Conservation (phyloP, 37 sponge, comb jelly and placozoan genomes). For the Bolinopsis microptera region DNA sequence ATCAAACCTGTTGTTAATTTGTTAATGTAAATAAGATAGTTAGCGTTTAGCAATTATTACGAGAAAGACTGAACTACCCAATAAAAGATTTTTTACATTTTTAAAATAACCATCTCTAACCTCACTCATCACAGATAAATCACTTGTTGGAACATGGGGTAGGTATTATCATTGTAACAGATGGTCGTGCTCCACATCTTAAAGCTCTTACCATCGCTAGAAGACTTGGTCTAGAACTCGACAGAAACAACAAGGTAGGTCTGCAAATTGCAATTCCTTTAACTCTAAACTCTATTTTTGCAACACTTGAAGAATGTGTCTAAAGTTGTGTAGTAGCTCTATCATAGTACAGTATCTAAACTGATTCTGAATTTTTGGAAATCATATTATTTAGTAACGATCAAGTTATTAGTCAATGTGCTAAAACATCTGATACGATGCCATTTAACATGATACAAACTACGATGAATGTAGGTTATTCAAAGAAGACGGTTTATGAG, state of each 20-base stretch:
- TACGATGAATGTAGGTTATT: neutral
- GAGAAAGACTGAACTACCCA: too few relatives aligned
- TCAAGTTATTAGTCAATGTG: too few relatives aligned
- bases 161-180: conserved; percentile 35
- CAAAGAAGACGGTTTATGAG: conserved; percentile 43
- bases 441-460: conserved; percentile 17
- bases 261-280: neutral
- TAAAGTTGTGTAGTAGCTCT: neutral
- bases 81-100: too few relatives aligned
- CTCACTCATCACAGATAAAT: conserved; percentile 61
- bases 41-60: too few relatives aligned
- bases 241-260: conserved; percentile 36
- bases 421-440: too few relatives aligned
- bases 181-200: conserved; percentile 52
- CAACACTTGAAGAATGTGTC: too few relatives aligned
- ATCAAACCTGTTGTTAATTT: neutral
- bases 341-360: too few relatives aligned
- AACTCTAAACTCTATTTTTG: neutral
- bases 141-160: conserved; percentile 61
- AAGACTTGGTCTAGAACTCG: conserved; percentile 46
- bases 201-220: conserved; percentile 34
- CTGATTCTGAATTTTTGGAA: too few relatives aligned
- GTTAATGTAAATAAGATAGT: too few relatives aligned
- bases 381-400: too few relatives aligned
- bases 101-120: too few relatives aligned